A percentile compares a stretch with the other conserved stretches of the same genome.
Conservation (phyloP, 2,888 invertebrate genomes). For the Panopea generosa region DNA sequence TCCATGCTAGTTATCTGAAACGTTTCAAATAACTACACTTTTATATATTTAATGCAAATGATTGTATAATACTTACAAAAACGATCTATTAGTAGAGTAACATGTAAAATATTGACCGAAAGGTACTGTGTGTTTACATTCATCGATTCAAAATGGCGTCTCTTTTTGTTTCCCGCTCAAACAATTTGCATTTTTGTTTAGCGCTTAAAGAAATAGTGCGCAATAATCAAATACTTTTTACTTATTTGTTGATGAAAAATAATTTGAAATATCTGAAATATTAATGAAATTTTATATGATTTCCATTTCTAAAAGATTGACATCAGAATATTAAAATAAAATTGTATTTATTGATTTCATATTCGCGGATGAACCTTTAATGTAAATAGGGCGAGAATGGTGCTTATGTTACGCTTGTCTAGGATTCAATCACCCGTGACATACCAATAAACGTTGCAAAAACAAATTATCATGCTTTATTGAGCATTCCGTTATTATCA, state of each 20-base stretch:
- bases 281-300: too few species aligned
- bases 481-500: background rate
- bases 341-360: too few species aligned
- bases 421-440: slow-evolving; percentile 5
- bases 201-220: slow-evolving; percentile 36
- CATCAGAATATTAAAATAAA: too few species aligned
- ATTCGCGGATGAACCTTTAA: slow-evolving; percentile 15
- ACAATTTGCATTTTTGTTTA: slow-evolving; percentile 63
- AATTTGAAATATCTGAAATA: too few species aligned
- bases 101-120: too few species aligned
- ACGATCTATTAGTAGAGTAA: too few species aligned
- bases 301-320: too few species aligned
- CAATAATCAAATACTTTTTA: background rate
- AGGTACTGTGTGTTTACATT: slow-evolving; percentile 54
- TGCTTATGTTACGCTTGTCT: background rate
- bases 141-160: slow-evolving; percentile 81
- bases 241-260: too few species aligned
- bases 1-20: too few species aligned
- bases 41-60: too few species aligned
- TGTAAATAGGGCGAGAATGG: slow-evolving; percentile 9
- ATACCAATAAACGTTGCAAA: background rate
- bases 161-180: slow-evolving; percentile 80
- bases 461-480: background rate
- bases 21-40: too few species aligned
- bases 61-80: too few species aligned